phyloP scores from a whole-genome alignment of 2,113 vertebrate species.

The Pluvialis apricaria region DNA sequence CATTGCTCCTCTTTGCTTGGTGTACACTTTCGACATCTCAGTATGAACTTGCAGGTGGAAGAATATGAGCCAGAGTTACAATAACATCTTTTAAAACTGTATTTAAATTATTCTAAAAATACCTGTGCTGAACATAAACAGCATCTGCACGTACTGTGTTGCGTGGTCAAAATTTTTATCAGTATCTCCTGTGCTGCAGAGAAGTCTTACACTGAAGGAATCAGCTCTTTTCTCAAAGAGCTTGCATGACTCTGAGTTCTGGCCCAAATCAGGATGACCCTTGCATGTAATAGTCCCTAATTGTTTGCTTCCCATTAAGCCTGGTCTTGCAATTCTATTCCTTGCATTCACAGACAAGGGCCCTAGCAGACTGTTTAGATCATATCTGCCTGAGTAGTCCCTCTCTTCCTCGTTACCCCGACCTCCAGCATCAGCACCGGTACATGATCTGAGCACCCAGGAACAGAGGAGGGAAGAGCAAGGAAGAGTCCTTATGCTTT shows the following conservation, averaged over 20 bases:
- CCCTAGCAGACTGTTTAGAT: not conserved
- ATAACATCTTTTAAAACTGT: not conserved
- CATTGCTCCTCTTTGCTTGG: not conserved
- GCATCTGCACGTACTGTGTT: not conserved
- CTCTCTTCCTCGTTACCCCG: not conserved
- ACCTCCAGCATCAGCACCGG: not conserved
- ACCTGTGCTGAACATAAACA: not conserved
- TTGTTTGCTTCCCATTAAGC: not conserved
- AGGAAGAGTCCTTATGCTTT: not conserved
- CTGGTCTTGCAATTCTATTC: not conserved
- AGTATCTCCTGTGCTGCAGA: not conserved
- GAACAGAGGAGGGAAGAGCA: not conserved
- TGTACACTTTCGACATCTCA: not conserved
- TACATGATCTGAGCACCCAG: not conserved
- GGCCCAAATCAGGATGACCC: not conserved
- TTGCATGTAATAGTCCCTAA: not conserved
- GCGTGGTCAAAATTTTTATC: not conserved
- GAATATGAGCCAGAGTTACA: not conserved
- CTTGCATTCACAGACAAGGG: not conserved
- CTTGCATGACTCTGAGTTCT: not conserved
- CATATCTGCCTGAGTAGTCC: not conserved
- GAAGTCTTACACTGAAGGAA: not conserved
- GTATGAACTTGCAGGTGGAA: not conserved
- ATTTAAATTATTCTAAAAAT: conserved; percentile 6
- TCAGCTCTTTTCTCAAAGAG: not conserved